Conservation (phyloP, 2,888 invertebrate species). For the Sceliomorpha sp. region DNA sequence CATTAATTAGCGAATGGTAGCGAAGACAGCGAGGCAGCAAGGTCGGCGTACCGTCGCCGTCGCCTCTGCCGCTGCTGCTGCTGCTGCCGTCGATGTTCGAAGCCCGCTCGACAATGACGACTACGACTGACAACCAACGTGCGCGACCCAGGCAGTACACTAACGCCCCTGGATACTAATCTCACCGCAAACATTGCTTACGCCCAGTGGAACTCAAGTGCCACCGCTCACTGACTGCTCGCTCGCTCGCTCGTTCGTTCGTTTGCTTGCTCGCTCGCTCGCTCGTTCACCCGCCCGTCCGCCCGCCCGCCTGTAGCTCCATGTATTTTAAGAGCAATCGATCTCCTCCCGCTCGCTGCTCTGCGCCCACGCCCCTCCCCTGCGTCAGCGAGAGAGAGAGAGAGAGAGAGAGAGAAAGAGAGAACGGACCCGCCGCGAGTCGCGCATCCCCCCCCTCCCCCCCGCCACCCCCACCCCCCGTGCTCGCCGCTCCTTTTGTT, state of each 20-base stretch:
- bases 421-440: too few species aligned
- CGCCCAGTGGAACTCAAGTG: slow-evolving; percentile 67
- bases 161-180: slow-evolving; percentile 76
- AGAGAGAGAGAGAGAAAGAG: not conserved
- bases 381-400: slow-evolving; percentile 13
- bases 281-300: too few species aligned
- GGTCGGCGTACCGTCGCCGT: too few species aligned
- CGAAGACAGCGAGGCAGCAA: slow-evolving; percentile 73
- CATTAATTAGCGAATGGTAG: slow-evolving; percentile 71
- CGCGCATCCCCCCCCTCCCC: too few species aligned
- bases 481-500: too few species aligned
- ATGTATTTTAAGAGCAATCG: slow-evolving; percentile 49
- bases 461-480: too few species aligned
- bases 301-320: slow-evolving; percentile 8
- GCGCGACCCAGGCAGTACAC: slow-evolving; percentile 75
- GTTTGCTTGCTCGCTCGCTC: too few species aligned
- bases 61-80: too few species aligned
- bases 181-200: slow-evolving; percentile 77
- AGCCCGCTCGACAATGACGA: slow-evolving; percentile 42
- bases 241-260: too few species aligned
- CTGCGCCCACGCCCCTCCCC: slow-evolving; percentile 23
- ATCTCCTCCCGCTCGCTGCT: slow-evolving; percentile 12
- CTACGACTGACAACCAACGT: slow-evolving; percentile 78
- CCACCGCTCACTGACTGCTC: slow-evolving; percentile 32
- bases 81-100: slow-evolving; percentile 6